A percentile compares a stretch with the other conserved stretches of the same genome.
Evolutionary conservation across 2,797 vertebrate species (phyloP).

Genomic region (Pantherophis alleghaniensis): DNA sequence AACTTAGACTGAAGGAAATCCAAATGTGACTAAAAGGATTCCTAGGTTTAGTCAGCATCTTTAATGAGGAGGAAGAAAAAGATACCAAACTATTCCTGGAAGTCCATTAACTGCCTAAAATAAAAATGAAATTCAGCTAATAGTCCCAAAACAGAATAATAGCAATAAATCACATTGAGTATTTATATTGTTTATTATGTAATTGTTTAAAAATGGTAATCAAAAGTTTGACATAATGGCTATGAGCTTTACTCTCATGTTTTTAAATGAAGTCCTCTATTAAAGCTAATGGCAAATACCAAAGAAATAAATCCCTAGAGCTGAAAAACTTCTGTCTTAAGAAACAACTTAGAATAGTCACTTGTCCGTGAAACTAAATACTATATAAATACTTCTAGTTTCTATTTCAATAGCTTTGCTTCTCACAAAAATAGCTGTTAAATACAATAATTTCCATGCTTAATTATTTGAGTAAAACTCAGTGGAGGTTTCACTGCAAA

Average conservation of each 20-base stretch:
- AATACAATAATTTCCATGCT: background rate
- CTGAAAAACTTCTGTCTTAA: conserved; percentile 6
- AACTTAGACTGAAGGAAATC: background rate
- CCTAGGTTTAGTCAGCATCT: background rate
- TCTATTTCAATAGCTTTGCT: conserved; percentile 10
- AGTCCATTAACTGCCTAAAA: background rate
- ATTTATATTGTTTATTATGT: background rate
- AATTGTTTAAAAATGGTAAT: conserved; percentile 15
- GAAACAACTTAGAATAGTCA: conserved; percentile 8
- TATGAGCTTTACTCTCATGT: background rate
- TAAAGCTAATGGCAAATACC: conserved; percentile 26
- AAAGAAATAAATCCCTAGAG: conserved; percentile 18
- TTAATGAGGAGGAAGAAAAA: background rate
- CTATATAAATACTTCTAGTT: background rate
- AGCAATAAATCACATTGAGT: background rate
- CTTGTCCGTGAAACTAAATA: conserved; percentile 23
- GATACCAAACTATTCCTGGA: background rate
- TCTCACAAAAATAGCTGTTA: conserved; percentile 4
- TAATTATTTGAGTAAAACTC: background rate
- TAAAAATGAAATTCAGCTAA: background rate
- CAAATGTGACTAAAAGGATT: background rate
- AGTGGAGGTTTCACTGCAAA: background rate
- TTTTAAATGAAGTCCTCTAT: conserved; percentile 1
- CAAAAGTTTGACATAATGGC: conserved; percentile 1
- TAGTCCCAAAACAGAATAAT: background rate